Conservation (phyloP, 2,113 vertebrate species). For the Pedetes capensis region DNA sequence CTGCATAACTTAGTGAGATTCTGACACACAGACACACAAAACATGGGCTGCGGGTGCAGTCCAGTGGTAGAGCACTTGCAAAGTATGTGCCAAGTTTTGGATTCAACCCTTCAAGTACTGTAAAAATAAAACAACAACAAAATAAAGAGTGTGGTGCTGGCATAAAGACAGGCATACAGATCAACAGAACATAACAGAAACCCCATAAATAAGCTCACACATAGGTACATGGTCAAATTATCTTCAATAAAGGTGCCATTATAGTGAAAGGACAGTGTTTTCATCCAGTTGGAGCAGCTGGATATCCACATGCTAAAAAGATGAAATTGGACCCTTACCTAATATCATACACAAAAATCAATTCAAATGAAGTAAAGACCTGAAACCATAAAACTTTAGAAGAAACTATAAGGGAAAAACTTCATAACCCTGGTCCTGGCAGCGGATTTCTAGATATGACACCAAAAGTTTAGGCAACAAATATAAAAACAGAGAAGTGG, state of each 20-base stretch:
- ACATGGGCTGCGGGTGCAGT: no score
- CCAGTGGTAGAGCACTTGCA: no score
- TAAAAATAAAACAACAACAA: no score
- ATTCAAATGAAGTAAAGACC: not conserved
- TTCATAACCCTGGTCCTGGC: not conserved
- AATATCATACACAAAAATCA: not conserved
- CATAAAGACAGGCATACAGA: not conserved
- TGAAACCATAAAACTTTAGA: not conserved
- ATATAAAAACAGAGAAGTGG: not conserved
- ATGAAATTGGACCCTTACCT: not conserved
- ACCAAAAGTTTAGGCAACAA: not conserved
- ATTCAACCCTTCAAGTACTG: no score
- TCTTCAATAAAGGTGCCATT: not conserved
- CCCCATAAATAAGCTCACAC: not conserved
- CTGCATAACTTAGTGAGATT: no score
- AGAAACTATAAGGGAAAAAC: not conserved
- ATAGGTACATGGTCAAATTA: not conserved
- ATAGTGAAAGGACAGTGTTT: not conserved
- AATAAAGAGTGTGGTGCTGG: not conserved
- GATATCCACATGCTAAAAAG: not conserved
- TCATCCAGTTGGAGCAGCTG: not conserved
- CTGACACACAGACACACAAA: no score
- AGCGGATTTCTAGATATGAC: not conserved
- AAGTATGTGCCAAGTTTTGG: no score
- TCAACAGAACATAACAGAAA: not conserved